phyloP scores from a whole-genome alignment of 1,140 invertebrate species.

The Drosophila melanica region DNA sequence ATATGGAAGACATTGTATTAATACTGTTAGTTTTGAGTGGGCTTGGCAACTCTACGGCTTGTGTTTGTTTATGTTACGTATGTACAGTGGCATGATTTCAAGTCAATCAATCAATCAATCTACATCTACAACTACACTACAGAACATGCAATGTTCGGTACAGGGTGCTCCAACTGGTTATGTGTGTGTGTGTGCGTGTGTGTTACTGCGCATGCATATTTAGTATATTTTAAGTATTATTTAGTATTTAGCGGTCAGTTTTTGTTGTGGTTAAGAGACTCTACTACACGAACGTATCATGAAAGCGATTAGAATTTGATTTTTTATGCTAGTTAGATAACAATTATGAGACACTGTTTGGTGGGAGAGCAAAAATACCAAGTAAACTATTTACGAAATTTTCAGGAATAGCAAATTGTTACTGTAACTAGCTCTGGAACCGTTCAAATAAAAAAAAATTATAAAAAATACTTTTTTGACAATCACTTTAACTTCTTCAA shows the following conservation, averaged over 20 bases:
- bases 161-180: conserved; percentile 33
- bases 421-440: too few relatives aligned
- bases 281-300: neutral
- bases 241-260: conserved; percentile 17
- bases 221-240: neutral
- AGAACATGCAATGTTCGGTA: conserved; percentile 43
- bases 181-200: conserved; percentile 9
- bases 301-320: conserved; percentile 16
- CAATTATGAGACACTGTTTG: neutral
- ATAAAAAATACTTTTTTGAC: too few relatives aligned
- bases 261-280: neutral
- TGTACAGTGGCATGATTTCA: conserved; percentile 19
- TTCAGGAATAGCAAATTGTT: neutral
- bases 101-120: conserved; percentile 14
- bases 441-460: too few relatives aligned
- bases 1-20: conserved; percentile 72
- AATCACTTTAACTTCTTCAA: too few relatives aligned
- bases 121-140: conserved; percentile 16
- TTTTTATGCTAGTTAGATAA: conserved; percentile 2
- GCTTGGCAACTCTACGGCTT: conserved; percentile 36
- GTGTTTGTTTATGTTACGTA: conserved; percentile 20
- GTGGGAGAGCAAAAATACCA: neutral
- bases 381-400: neutral
- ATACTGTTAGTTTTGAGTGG: conserved; percentile 55
- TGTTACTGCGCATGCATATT: conserved; percentile 20